Percentiles rank a stretch among this genome's conserved stretches.
These are phyloP conservation scores for Blastobasis adustella DNA, from an alignment of 2,888 invertebrate genomes.

Conservation along the genomic window DNA sequence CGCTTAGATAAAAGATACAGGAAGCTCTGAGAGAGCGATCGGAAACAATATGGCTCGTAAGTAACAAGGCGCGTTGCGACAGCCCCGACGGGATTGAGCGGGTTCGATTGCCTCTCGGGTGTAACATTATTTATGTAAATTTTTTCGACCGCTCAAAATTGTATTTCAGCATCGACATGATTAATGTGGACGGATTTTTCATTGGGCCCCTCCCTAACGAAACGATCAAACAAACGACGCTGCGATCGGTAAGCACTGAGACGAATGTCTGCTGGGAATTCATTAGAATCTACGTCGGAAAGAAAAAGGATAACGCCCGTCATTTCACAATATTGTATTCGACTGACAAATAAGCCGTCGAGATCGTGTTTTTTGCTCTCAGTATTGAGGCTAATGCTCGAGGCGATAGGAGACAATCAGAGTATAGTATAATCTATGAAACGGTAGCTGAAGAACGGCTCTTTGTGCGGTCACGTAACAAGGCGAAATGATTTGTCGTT, in stretches of 20 bases:
- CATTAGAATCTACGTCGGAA: constrained; percentile 40
- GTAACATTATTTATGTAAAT: constrained; percentile 71
- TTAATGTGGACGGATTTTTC: constrained; percentile 68
- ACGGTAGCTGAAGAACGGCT: not conserved
- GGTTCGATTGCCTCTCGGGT: constrained; percentile 20
- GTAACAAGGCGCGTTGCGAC: constrained; percentile 24
- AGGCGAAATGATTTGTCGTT: constrained; percentile 32
- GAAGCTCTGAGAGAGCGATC: constrained; percentile 25
- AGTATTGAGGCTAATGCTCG: constrained; percentile 11
- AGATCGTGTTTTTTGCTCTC: constrained; percentile 20
- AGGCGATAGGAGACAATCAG: constrained; percentile 19
- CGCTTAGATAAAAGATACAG: constrained; percentile 20
- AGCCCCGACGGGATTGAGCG: constrained; percentile 39
- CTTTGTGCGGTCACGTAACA: constrained; percentile 43
- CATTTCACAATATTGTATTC: constrained; percentile 39
- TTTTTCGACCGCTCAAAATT: constrained; percentile 62
- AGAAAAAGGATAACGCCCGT: constrained; percentile 33
- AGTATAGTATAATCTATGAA: constrained; percentile 4
- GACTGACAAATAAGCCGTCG: constrained; percentile 30
- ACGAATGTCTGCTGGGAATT: constrained; percentile 54
- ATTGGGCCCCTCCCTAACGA: constrained; percentile 55
- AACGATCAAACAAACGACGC: constrained; percentile 61
- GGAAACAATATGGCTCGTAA: constrained; percentile 28
- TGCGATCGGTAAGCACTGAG: constrained; percentile 52
- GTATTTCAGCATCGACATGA: constrained; percentile 66